Conservation (phyloP, 2,113 vertebrate genomes). For the Nycticorax nycticorax region DNA sequence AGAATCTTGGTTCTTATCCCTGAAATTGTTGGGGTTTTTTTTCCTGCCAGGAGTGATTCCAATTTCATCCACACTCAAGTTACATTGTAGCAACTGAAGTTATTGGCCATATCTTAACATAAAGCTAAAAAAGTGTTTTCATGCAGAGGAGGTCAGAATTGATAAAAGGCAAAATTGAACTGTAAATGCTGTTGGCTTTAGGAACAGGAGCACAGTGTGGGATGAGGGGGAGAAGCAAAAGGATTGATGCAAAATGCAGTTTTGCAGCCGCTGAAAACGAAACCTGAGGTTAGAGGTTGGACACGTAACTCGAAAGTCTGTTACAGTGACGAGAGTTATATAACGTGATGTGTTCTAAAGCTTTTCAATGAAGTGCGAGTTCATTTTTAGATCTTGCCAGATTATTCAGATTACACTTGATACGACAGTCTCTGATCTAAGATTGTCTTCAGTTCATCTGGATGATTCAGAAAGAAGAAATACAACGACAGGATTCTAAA, state of each 20-base stretch:
- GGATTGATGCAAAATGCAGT: background rate
- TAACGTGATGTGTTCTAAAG: background rate
- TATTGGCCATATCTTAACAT: background rate
- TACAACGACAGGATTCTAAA: background rate
- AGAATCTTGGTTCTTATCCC: background rate
- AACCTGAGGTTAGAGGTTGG: background rate
- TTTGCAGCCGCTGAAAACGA: background rate
- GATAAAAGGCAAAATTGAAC: background rate
- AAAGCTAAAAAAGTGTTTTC: background rate
- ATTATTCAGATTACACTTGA: constrained; percentile 15
- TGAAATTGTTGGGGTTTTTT: background rate
- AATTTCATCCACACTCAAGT: background rate
- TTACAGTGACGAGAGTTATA: background rate
- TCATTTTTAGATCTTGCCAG: constrained; percentile 39
- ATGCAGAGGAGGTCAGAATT: background rate
- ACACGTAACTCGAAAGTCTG: background rate
- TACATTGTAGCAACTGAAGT: background rate
- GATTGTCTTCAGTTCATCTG: constrained; percentile 7
- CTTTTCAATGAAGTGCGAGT: background rate
- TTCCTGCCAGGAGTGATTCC: background rate
- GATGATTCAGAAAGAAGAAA: background rate
- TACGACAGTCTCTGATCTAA: background rate
- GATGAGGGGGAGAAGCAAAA: background rate
- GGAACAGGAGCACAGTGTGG: background rate
- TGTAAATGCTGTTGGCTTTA: background rate